Conservation (phyloP, 2,113 vertebrate species). For the Sylvicapra grimmia region DNA sequence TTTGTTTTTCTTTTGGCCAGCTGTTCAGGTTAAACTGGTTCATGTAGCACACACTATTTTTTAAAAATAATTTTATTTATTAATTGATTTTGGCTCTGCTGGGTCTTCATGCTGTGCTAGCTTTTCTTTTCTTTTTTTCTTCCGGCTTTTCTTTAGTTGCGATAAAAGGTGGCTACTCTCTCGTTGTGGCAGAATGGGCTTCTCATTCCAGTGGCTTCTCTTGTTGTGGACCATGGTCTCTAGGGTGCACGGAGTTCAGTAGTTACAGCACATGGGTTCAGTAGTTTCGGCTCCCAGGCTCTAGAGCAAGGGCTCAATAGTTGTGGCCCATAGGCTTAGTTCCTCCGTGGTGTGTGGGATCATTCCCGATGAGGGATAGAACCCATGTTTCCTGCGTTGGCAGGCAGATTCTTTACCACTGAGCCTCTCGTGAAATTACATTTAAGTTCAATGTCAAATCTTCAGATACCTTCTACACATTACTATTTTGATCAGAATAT, state of each 20-base stretch:
- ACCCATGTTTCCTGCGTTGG: neutral
- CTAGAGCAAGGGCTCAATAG: neutral
- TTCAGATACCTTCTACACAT: neutral
- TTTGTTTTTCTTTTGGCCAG: conserved; percentile 39
- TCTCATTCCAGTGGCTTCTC: neutral
- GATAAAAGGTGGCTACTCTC: neutral
- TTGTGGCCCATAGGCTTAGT: neutral
- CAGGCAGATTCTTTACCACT: neutral
- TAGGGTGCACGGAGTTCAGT: neutral
- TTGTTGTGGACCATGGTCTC: neutral
- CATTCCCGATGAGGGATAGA: neutral
- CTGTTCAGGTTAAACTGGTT: conserved; percentile 52
- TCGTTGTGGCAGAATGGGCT: neutral
- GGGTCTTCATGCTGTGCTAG: neutral
- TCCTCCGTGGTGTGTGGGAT: neutral
- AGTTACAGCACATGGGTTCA: neutral
- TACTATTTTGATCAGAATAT: neutral
- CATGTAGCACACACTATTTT: neutral
- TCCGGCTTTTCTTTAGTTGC: neutral
- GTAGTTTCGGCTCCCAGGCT: neutral
- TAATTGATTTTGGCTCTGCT: neutral
- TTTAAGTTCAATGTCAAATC: conserved; percentile 12
- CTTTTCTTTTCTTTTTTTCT: neutral
- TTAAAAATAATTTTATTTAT: neutral
- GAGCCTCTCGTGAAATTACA: neutral